These are phyloP conservation scores for Xanthorhoe spadicearia DNA, from an alignment of 2,888 invertebrate species.

Conservation along the genomic window DNA sequence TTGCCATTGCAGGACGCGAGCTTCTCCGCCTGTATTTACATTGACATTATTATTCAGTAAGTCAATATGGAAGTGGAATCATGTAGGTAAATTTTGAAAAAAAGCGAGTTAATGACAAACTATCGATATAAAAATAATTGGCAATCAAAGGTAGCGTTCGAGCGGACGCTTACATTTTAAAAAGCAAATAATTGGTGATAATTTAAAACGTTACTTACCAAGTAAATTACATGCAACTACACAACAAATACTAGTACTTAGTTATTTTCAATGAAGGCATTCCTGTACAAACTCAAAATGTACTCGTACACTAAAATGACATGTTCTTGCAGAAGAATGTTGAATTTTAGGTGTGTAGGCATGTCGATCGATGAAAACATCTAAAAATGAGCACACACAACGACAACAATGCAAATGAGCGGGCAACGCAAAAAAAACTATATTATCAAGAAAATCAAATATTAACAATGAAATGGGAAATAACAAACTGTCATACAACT, in stretches of 20 bases:
- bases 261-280: constrained; percentile 6
- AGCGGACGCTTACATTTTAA: constrained; percentile 12
- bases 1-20: constrained; percentile 60
- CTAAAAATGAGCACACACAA: background rate
- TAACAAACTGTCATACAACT: constrained; percentile 7
- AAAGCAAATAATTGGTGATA: constrained; percentile 24
- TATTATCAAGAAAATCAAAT: constrained; percentile 1
- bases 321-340: background rate
- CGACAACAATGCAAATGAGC: constrained; percentile 23
- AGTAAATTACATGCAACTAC: constrained; percentile 16
- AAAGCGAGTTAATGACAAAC: constrained; percentile 13
- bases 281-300: background rate
- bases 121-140: constrained; percentile 22
- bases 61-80: background rate
- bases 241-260: background rate
- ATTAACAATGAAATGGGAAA: constrained; percentile 13
- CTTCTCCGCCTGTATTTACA: constrained; percentile 54
- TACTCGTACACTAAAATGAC: constrained; percentile 21
- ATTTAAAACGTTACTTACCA: constrained; percentile 24
- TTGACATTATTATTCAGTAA: constrained; percentile 38
- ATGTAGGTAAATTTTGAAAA: constrained; percentile 1
- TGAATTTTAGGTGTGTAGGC: background rate
- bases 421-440: constrained; percentile 28
- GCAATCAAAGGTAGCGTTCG: constrained; percentile 28
- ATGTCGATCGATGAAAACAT: background rate